Conservation (phyloP, 2,113 vertebrate genomes). For the Vombatus ursinus region DNA sequence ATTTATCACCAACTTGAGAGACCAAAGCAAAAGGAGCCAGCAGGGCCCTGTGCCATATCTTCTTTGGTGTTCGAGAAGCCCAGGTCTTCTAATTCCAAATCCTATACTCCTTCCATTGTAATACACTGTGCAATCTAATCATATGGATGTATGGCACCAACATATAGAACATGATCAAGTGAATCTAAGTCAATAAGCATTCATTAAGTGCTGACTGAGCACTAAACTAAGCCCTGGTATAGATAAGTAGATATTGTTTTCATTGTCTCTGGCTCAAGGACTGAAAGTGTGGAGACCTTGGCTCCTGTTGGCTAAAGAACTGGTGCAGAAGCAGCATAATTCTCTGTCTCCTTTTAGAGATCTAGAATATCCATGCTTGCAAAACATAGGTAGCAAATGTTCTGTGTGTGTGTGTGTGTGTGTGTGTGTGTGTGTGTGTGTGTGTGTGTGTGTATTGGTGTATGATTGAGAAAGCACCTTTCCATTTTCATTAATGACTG, state of each 20-base stretch:
- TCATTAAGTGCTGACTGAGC: not conserved
- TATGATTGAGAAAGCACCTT: not conserved
- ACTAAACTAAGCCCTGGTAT: not conserved
- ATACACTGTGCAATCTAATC: not conserved
- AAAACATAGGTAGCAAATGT: not conserved
- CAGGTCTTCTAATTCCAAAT: not conserved
- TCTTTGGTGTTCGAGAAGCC: not conserved
- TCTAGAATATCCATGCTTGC: not conserved
- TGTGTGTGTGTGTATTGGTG: not conserved
- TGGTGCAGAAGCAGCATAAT: not conserved
- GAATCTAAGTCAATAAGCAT: not conserved
- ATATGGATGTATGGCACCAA: not conserved
- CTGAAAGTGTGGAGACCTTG: not conserved
- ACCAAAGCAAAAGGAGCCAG: not conserved
- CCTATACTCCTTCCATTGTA: not conserved
- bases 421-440: no score
- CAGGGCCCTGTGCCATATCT: not conserved
- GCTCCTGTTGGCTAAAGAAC: not conserved
- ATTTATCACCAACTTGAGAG: conserved; percentile 29
- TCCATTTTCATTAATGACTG: not conserved
- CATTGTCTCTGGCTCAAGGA: not conserved
- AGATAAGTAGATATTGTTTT: not conserved
- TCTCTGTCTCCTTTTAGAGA: not conserved
- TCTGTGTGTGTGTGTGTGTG: not conserved
- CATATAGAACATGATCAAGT: not conserved